Evolutionary conservation across 2,888 invertebrate species (phyloP).

Genomic region (Stenolophus ochropezus): DNA sequence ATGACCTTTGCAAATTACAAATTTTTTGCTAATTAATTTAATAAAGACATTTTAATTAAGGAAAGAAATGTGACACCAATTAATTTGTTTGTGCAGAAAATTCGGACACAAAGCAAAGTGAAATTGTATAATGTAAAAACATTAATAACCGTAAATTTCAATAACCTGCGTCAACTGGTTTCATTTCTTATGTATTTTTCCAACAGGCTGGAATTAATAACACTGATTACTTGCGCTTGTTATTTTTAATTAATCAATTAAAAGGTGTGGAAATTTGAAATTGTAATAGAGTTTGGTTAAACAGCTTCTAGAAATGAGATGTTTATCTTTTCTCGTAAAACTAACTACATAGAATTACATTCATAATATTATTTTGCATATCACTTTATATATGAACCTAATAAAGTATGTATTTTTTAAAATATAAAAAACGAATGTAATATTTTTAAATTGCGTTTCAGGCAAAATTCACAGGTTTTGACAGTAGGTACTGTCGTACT

Average conservation of each 20-base stretch:
- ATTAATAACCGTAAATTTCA: conserved; percentile 5
- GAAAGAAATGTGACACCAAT: conserved; percentile 43
- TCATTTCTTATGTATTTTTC: background rate
- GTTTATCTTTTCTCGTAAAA: background rate
- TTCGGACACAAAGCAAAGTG: conserved; percentile 12
- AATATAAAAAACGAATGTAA: background rate
- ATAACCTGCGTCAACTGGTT: background rate
- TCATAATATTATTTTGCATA: background rate
- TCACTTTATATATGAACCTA: too few relatives aligned
- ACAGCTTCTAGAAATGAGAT: background rate
- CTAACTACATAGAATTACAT: background rate
- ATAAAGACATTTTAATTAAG: conserved; percentile 35
- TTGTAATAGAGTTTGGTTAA: background rate
- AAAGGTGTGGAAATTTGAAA: background rate
- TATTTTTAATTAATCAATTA: conserved; percentile 31
- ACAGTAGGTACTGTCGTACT: too few relatives aligned
- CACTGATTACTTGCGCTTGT: background rate
- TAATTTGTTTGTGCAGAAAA: conserved; percentile 26
- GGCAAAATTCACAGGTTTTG: background rate
- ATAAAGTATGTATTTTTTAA: background rate
- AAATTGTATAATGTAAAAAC: conserved; percentile 27
- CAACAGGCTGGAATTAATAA: background rate
- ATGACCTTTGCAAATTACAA: conserved; percentile 37
- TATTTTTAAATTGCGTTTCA: background rate
- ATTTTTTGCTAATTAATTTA: conserved; percentile 42